Conservation (phyloP, 2,888 invertebrate genomes). For the Temnothorax ravouxi region DNA sequence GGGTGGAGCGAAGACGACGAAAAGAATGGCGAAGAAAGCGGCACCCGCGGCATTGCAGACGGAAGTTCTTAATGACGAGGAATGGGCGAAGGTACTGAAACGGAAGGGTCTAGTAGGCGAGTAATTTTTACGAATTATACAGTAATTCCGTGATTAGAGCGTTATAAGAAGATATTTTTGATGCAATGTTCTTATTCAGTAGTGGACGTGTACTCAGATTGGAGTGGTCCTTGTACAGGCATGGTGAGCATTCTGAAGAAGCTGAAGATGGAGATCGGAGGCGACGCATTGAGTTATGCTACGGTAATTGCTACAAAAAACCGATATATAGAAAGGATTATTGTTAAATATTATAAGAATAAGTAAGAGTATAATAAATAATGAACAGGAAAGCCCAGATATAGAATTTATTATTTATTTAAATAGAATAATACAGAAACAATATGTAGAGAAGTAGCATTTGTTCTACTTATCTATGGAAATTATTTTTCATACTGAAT, state of each 20-base stretch:
- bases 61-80: slow-evolving; percentile 94
- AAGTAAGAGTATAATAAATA: neutral
- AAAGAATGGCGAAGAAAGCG: slow-evolving; percentile 91
- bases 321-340: neutral
- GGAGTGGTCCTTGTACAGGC: slow-evolving; percentile 97
- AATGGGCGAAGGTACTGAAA: slow-evolving; percentile 93
- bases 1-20: slow-evolving; percentile 77
- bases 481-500: neutral
- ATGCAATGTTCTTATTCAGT: slow-evolving; percentile 87
- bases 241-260: slow-evolving; percentile 95
- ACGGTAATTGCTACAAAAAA: slow-evolving; percentile 88
- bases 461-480: neutral
- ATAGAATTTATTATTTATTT: neutral
- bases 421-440: neutral
- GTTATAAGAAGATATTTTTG: neutral
- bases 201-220: slow-evolving; percentile 96
- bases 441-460: neutral
- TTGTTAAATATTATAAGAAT: slow-evolving; percentile 20
- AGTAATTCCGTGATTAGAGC: neutral
- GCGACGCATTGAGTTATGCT: slow-evolving; percentile 93
- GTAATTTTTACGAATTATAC: slow-evolving; percentile 17
- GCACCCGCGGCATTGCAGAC: slow-evolving; percentile 92
- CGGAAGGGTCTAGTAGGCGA: slow-evolving; percentile 91
- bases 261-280: slow-evolving; percentile 95
- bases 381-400: neutral